Conservation (phyloP, 2,888 invertebrate species). For the Rhagophthalmus giganteus region DNA sequence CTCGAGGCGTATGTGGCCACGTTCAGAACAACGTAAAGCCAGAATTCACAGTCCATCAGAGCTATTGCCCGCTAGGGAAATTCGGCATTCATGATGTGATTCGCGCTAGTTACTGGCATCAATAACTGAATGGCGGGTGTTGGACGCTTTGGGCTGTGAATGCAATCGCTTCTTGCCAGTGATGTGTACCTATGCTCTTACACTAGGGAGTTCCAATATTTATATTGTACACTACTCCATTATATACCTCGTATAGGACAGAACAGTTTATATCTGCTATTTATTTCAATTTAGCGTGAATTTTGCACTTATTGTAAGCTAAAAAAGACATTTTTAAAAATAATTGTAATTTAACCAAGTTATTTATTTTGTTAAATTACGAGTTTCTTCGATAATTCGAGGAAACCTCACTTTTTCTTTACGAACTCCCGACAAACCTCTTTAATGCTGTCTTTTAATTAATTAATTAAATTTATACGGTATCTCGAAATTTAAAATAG, state of each 20-base stretch:
- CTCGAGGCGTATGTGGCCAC: conserved; percentile 27
- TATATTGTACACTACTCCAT: conserved; percentile 18
- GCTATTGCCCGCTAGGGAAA: conserved; percentile 50
- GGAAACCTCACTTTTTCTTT: too few relatives aligned
- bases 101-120: conserved; percentile 50
- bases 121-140: conserved; percentile 44
- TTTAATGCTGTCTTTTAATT: too few relatives aligned
- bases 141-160: conserved; percentile 38
- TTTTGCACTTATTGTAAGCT: too few relatives aligned
- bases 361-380: too few relatives aligned
- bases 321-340: too few relatives aligned
- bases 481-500: too few relatives aligned
- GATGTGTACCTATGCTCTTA: conserved; percentile 44
- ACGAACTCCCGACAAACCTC: too few relatives aligned
- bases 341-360: too few relatives aligned
- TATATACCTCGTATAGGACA: conserved; percentile 13
- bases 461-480: too few relatives aligned
- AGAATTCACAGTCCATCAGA: conserved; percentile 49
- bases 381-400: too few relatives aligned
- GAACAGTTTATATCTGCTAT: too few relatives aligned
- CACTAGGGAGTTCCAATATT: conserved; percentile 39
- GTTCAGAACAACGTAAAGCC: conserved; percentile 41
- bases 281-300: too few relatives aligned
- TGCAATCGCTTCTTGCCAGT: conserved; percentile 45
- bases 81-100: conserved; percentile 52